These are phyloP conservation scores for Euproctis similis DNA, from an alignment of 2,888 invertebrate genomes.

Conservation along the genomic window DNA sequence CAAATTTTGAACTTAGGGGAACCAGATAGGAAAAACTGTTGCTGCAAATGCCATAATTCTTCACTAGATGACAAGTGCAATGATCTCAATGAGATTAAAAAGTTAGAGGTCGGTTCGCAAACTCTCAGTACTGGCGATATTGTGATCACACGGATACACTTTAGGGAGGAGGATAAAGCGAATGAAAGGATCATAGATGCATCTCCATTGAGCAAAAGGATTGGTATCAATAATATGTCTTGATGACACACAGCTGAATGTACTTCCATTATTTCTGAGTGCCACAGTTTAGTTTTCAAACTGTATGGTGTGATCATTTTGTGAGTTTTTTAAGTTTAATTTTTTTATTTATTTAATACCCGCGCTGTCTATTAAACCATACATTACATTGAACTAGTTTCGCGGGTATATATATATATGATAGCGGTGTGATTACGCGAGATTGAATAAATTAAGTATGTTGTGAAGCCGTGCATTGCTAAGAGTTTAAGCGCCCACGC, in stretches of 20 bases:
- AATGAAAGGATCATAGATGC: conserved; percentile 67
- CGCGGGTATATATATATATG: conserved; percentile 35
- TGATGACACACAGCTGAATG: conserved; percentile 51
- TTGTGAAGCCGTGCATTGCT: conserved; percentile 57
- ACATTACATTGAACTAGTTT: conserved; percentile 33
- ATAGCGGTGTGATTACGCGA: conserved; percentile 53
- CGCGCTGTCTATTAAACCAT: conserved; percentile 25
- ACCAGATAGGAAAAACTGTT: conserved; percentile 64
- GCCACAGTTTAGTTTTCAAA: conserved; percentile 58
- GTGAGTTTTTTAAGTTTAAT: conserved; percentile 36
- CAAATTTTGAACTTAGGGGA: conserved; percentile 66
- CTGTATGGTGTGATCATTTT: conserved; percentile 57
- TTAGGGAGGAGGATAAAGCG: conserved; percentile 66
- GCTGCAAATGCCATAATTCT: conserved; percentile 74
- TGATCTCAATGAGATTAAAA: conserved; percentile 65
- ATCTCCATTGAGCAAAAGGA: conserved; percentile 56
- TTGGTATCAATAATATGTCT: conserved; percentile 62
- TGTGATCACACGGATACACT: conserved; percentile 88
- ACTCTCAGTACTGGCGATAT: conserved; percentile 94
- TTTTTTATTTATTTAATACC: conserved; percentile 18
- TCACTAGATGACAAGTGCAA: conserved; percentile 56
- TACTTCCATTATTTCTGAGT: conserved; percentile 58
- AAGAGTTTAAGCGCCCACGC: conserved; percentile 58
- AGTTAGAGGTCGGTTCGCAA: conserved; percentile 81
- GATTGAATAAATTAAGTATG: conserved; percentile 59